Evolutionary conservation across 2,113 vertebrate genomes (phyloP), one percentile per base, ranked within the genome.

Genomic region (Nyctereutes procyonoides): DNA sequence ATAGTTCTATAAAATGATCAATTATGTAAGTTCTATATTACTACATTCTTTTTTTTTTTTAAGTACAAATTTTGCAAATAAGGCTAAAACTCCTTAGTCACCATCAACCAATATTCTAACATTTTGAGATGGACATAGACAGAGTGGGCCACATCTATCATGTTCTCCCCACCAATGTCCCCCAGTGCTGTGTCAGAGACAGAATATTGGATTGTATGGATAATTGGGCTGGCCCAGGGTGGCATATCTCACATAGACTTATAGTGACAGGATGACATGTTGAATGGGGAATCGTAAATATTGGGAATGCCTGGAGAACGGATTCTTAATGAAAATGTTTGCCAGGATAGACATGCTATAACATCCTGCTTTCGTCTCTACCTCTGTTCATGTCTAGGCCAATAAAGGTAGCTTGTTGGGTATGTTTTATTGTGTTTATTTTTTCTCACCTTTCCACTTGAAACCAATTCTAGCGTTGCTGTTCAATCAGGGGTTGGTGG

Each of bases 191-290:
- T 91, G 96, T 94, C 93, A 89, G 86, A 91, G 91, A 89, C 83
- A 65, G 97, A 85, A 87, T 80, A 77, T 81, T 92, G 97, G 93
- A 81, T 88, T 0, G 48, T 69, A 24, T 43, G 95, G 93, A 53
- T 97, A 93, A 96, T 90, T 92, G 96, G 96, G 82, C 96, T 97
- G 96, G 93, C 92, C 87, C 76, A 55, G 87, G 83, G 89, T 84
- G 58, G 88, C 86, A 51, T 96, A 56, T 69, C 95, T 97, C 92
- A 93, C 55, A 8, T 30, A 87, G 95, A 94, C 71, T 96, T 67
- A 95, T 30, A 58, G 95, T 90, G 95, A 87, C 92, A 97, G 87
- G 90, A 20, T 92, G 95, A 96, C 97, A 67, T 38, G 38, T n/a
- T 38, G 83, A 96, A 96, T 93, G 96, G 95, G 88, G 92, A 74